Evolutionary conservation across 2,797 vertebrate species (phyloP), one percentile per base, ranked within the genome.

Genomic region (Fistularia commersonii): DNA sequence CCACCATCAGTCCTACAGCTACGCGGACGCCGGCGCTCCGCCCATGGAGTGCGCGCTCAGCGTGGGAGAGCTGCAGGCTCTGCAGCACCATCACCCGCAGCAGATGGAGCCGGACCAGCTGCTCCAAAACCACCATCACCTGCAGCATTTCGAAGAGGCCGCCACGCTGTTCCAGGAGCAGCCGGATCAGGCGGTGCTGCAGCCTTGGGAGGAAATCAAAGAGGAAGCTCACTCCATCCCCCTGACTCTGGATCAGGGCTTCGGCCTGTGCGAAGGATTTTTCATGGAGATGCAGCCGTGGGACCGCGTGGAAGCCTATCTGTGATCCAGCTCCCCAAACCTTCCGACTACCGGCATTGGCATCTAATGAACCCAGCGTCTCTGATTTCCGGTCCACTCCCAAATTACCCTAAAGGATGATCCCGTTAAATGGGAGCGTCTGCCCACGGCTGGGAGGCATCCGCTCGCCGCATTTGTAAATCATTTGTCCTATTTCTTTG

Each of bases 131-230:
- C 83, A 83, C n/a, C 81, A 80, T 34, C 84, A 71, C 45, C 82
- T 87, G 72, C 85, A 83, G 63, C 88, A 84, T 61, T 88, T 89
- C 8, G 87, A 89, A 0, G 89, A 91, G 65, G 64, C 86, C 10
- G 59, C 85, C 43, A 35, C 81, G 8, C 69, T 92, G 62, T 92
- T 92, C 76, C 74, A 77, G 0, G 90, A 91, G 54, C 87, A 77
- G 52, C 73, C 78, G 1, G 89, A 76, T 44, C 87, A 83, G 60
- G 56, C 34, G 11, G 57, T 76, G 66, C 82, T 83, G 58, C 89
- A 88, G 73, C 83, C 89, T 1, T 93, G 92, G 92, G 89, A 90
- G 64, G 91, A 92, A 68, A 82, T 92, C 63, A 93, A 92, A 64
- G 91, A 92, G 55, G 91, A 92, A 66, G 77, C 40, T 3, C 90